Evolutionary conservation across 1,140 invertebrate species (phyloP), one percentile per base, ranked within the genome.

Genomic region (Drosophila arawakana): DNA sequence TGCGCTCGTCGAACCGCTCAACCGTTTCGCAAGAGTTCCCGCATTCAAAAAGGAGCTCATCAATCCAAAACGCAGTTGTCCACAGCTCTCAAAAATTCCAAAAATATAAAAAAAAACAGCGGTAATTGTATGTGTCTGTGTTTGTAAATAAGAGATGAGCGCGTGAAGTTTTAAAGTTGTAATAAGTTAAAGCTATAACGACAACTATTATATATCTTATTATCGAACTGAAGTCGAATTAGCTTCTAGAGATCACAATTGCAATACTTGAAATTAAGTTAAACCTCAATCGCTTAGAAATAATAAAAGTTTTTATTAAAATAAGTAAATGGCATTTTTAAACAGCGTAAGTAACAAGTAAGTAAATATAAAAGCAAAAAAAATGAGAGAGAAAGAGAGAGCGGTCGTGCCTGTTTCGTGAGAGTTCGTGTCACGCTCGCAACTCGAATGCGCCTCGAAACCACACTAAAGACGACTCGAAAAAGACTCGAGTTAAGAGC

Each of bases 11-110:
- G 58, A 67, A 47, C 63, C 52, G 57, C 58, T 73, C 63, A 79
- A 80, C 72, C 75, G 72, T 86, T 86, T 85, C 79, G 76, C 76
- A 79, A 86, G 15, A 61, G 18, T 44, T 61, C 63, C 57, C 71
- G 47, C 65, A 61, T 58, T 57, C 66, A 41, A 70, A 70, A 70
- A 74, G 72, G 72, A 74, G 67, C 44, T 44, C 58, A 70, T 11
- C 72, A 58, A 70, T 25, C 43, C 58, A 67, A 67, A 74, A 70
- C 66, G 72, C 43, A 37, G 58, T 9, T 13, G 25, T 39, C 46
- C 47, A 34, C 35, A 41, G 47, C 71, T 73, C 71, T 68, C 63
- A 34, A 30, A 30, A 30, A 30, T 30, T 30, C 25, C 6, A 30
- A 30, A 30, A 30, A 30, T 30, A 30, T 5, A 30, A 30, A 30